These are phyloP conservation scores for Oryzias woworae DNA, from an alignment of 2,113 vertebrate genomes.

Conservation along the genomic window DNA sequence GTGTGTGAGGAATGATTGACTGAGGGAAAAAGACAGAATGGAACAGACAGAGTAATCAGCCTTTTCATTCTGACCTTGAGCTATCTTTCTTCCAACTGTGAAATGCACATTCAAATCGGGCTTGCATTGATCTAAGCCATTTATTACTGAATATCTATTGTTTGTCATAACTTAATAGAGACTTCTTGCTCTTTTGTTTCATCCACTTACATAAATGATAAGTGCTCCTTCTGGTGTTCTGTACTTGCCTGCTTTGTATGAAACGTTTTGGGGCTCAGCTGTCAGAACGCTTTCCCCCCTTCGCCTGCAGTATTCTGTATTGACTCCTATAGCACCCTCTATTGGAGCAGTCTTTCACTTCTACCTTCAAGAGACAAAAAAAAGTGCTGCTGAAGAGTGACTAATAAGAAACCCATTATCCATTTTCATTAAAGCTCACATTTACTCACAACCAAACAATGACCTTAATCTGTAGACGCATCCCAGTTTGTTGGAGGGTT, in stretches of 20 bases:
- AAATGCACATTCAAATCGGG: constrained; percentile 58
- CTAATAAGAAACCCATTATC: neutral
- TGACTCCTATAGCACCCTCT: constrained; percentile 57
- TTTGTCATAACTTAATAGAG: constrained; percentile 21
- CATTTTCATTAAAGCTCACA: constrained; percentile 19
- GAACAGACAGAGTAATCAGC: constrained; percentile 23
- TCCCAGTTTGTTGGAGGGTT: constrained; percentile 12
- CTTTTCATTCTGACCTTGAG: constrained; percentile 36
- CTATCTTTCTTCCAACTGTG: constrained; percentile 64
- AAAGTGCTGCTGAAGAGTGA: neutral
- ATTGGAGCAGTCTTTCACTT: constrained; percentile 46
- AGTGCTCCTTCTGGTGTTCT: constrained; percentile 8
- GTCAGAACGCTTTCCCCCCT: constrained; percentile 16
- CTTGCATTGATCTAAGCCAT: constrained; percentile 49
- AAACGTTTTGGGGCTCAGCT: constrained; percentile 15
- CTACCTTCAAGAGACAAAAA: constrained; percentile 35
- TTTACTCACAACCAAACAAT: constrained; percentile 37
- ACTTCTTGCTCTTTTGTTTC: constrained; percentile 11
- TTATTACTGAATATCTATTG: constrained; percentile 24
- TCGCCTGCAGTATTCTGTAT: constrained; percentile 35
- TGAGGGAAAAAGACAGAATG: constrained; percentile 34
- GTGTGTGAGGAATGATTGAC: constrained; percentile 48
- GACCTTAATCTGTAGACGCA: constrained; percentile 9
- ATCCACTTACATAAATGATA: constrained; percentile 14
- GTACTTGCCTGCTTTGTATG: constrained; percentile 26